Conservation (phyloP, 2,113 vertebrate genomes). For the Proterorhinus semilunaris region DNA sequence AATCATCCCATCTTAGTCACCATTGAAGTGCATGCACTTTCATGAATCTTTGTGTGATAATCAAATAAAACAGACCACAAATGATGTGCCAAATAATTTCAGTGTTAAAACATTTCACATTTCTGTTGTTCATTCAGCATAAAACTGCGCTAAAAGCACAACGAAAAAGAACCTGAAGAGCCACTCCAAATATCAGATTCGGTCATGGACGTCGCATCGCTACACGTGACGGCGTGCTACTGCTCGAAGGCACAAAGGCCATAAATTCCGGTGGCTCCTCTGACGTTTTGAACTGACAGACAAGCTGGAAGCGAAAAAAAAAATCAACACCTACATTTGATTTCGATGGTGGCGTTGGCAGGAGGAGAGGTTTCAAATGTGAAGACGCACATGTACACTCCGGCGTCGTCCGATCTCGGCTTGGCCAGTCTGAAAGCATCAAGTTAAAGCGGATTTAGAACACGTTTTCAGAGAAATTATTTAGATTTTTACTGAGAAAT, state of each 20-base stretch:
- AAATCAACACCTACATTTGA: conserved; percentile 86
- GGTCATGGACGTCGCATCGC: conserved; percentile 5
- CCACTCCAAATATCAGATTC: no score
- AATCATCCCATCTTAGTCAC: no score
- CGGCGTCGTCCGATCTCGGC: conserved; percentile 86
- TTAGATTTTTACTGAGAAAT: conserved; percentile 26
- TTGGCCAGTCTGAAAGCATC: conserved; percentile 81
- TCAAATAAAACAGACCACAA: no score
- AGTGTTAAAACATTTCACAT: no score
- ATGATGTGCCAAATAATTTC: no score
- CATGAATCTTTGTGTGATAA: no score
- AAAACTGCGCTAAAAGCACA: no score
- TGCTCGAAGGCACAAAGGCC: conserved; percentile 39
- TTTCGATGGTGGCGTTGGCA: conserved; percentile 91
- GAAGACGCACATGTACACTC: conserved; percentile 92
- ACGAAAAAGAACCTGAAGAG: no score
- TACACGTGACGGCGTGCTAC: conserved; percentile 30
- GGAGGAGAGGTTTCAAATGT: conserved; percentile 78
- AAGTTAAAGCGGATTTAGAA: conserved; percentile 27
- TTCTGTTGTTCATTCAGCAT: no score
- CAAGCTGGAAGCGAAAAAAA: conserved; percentile 10
- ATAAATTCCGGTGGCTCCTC: conserved; percentile 33
- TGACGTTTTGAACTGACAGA: conserved; percentile 20
- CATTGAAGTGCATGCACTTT: no score
- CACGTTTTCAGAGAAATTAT: no score